These are phyloP conservation scores for Serrognathus titanus DNA, from an alignment of 2,888 invertebrate species.

Conservation along the genomic window DNA sequence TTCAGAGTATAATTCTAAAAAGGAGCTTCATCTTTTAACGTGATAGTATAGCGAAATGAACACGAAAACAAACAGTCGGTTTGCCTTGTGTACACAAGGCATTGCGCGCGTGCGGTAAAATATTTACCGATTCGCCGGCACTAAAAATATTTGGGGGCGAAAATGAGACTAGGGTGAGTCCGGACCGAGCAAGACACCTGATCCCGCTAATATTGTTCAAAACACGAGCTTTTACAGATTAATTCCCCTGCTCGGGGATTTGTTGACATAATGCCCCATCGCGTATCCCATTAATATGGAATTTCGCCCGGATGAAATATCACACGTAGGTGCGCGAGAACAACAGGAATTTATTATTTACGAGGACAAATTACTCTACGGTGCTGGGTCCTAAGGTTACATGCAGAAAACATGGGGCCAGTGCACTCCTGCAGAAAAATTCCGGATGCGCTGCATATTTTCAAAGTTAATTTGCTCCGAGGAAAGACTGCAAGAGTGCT, in stretches of 20 bases:
- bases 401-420: not conserved
- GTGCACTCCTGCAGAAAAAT: too few species aligned
- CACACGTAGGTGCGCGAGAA: slow-evolving; percentile 28
- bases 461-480: too few species aligned
- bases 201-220: slow-evolving; percentile 34
- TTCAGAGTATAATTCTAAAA: too few species aligned
- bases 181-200: slow-evolving; percentile 31
- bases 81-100: too few species aligned
- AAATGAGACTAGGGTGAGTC: slow-evolving; percentile 9
- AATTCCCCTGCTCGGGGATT: slow-evolving; percentile 36
- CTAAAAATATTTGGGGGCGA: slow-evolving; percentile 12
- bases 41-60: too few species aligned
- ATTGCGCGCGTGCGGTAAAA: slow-evolving; percentile 5
- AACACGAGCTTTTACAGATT: slow-evolving; percentile 37
- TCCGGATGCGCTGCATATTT: too few species aligned
- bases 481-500: too few species aligned
- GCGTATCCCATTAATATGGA: slow-evolving; percentile 37
- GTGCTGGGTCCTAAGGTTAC: not conserved
- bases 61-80: too few species aligned
- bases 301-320: slow-evolving; percentile 42
- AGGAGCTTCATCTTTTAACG: too few species aligned
- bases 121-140: slow-evolving; percentile 10
- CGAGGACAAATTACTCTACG: slow-evolving; percentile 6
- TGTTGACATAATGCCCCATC: slow-evolving; percentile 35
- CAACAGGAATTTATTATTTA: slow-evolving; percentile 15